Base-by-base conservation (phyloP, 2,113 vertebrate genomes). In the Galeopterus variegatus region DNA sequence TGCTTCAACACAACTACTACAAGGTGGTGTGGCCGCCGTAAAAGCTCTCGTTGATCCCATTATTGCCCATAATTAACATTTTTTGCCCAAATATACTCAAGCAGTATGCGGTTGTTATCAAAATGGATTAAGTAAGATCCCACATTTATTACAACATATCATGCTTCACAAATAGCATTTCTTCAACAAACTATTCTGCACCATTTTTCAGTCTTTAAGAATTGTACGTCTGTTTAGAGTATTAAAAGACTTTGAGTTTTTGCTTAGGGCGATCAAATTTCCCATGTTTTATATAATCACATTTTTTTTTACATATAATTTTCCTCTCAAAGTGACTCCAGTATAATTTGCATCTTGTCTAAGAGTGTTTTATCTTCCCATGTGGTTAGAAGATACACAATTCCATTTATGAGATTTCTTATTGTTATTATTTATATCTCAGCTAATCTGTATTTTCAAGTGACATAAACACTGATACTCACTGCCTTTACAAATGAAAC, bases 61-160 rank as follows among this genome's bases (percentile, higher is more conserved):
- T 81, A 64, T 96, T 92, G 80, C n/a, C 84, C 87, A 36, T 96
- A 90, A 93, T 84, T 90, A 83, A 72, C 79, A 26, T n/a, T 96
- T 83, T 48, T 28, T n/a, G 91, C 52, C 94, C 95, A 72, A 97
- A 93, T 24, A n/a, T 36, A 58, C 82, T 86, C 79, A 94, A 92
- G 21, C 60, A 69, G 54, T 95, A 54, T 3, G 67, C 14, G 41
- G 45, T 65, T 91, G 24, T 88, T 90, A 95, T 83, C 86, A 92
- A 85, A 88, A 82, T 72, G 90, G 79, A 95, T 94, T 91, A 89
- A 92, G 87, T 91, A 89, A 92, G 87, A 73, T 54, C 65, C 65
- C 80, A 95, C 54, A 70, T 88, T 92, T 85, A 86, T 95, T 94
- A 84, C 88, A 88, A 88, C 50, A 90, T 48, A 3, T 12, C 33